Evolutionary conservation across 1,140 invertebrate genomes (phyloP), one percentile per base, ranked within the genome.

Genomic region (Drosophila lacertosa): DNA sequence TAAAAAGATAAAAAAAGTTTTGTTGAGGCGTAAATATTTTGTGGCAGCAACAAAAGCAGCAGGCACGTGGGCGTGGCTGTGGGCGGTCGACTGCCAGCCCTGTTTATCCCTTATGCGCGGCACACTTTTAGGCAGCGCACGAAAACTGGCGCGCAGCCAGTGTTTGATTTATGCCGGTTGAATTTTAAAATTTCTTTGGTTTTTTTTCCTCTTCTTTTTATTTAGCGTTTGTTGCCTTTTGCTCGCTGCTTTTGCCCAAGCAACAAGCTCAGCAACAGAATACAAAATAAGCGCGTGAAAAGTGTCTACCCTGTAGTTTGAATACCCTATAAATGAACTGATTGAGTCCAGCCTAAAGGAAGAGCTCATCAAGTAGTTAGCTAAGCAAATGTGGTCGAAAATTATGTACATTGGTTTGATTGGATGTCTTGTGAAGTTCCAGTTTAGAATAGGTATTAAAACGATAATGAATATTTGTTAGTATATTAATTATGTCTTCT

Each of bases 151-250:
- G 68, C 81, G 66, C 54, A 62, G 60, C 54, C 69, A 74, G 81
- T 86, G 82, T 88, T 86, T 86, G 81, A 86, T 86, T 86, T 86
- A 86, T 86, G 81, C 81, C 81, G 77, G 77, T 88, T 86, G 81
- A 86, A 86, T 86, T 86, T 86, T 88, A 88, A 86, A 86, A 86
- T 81, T 63, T 54, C 69, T 47, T 32, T 59, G 66, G 59, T 78
- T 63, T 69, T 11, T n/a, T 9, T 13, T 9, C 0, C 13, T 11
- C 9, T 24, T 4, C 18, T 13, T 16, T 26, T n/a, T 7, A n/a
- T n/a, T n/a, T n/a, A n/a, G n/a, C n/a, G n/a, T n/a, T n/a, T n/a
- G n/a, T n/a, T n/a, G n/a, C n/a, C n/a, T n/a, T n/a, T n/a, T n/a
- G n/a, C n/a, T n/a, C n/a, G n/a, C n/a, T n/a, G n/a, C n/a, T 24